Conservation (phyloP, 2,113 vertebrate genomes). For the Dipodomys merriami region DNA sequence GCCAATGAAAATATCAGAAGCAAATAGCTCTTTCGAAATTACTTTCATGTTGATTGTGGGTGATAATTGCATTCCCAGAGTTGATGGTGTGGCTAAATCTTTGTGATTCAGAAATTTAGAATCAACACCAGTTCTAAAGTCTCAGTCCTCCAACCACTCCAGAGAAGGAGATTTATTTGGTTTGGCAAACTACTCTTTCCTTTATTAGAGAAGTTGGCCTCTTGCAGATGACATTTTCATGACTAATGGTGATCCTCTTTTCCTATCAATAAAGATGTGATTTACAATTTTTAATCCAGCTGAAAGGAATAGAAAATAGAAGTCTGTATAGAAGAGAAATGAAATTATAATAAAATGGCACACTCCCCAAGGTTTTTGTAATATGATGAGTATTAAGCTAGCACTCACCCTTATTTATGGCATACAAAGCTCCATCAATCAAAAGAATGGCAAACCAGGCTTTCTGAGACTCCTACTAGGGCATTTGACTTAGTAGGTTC, state of each 20-base stretch:
- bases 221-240: conserved; percentile 60
- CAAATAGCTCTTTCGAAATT: conserved; percentile 35
- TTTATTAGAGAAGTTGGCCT: conserved; percentile 65
- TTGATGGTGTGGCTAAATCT: conserved; percentile 20
- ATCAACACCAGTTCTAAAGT: not conserved
- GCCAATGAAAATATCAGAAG: conserved; percentile 32
- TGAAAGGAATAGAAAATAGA: conserved; percentile 75
- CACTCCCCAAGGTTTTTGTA: conserved; percentile 67
- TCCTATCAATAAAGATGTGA: conserved; percentile 75
- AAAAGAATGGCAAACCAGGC: conserved; percentile 30
- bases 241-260: conserved; percentile 61
- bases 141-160: not conserved
- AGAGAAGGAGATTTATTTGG: conserved; percentile 48
- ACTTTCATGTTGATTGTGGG: conserved; percentile 45
- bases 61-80: conserved; percentile 49
- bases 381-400: conserved; percentile 73
- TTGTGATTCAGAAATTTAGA: conserved; percentile 16
- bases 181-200: conserved; percentile 36
- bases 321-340: conserved; percentile 55
- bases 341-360: conserved; percentile 76
- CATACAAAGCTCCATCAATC: conserved; percentile 61
- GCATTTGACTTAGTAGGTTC: conserved; percentile 31
- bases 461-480: conserved; percentile 25
- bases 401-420: conserved; percentile 69
- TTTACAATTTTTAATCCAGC: conserved; percentile 81